phyloP scores from a whole-genome alignment of 2,797 vertebrate genomes.

The Synanceia verrucosa region DNA sequence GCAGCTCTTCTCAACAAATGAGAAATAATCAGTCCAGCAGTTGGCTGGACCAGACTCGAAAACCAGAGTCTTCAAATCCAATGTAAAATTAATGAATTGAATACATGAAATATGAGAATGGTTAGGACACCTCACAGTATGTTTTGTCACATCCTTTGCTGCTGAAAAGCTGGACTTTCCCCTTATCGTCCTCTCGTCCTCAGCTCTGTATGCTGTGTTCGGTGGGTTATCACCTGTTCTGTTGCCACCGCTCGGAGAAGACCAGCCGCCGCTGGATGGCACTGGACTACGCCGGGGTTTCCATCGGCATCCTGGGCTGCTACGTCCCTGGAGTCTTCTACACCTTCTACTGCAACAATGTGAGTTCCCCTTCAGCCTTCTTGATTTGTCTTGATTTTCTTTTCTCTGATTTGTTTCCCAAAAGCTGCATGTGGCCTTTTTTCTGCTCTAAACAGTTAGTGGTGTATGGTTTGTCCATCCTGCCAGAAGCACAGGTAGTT shows the following conservation, averaged over 20 bases:
- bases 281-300: conserved; percentile 92
- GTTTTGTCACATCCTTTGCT: conserved; percentile 12
- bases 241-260: conserved; percentile 96
- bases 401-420: not conserved
- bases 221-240: conserved; percentile 94
- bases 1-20: conserved; percentile 7
- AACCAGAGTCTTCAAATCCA: conserved; percentile 10
- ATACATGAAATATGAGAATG: too few relatives aligned
- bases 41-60: not conserved
- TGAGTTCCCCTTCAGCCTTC: conserved; percentile 74
- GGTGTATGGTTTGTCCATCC: too few relatives aligned
- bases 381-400: too few relatives aligned
- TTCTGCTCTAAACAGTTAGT: too few relatives aligned
- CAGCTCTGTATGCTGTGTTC: conserved; percentile 98
- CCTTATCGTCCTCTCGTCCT: not conserved
- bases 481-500: too few relatives aligned
- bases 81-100: not conserved
- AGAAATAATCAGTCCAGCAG: conserved; percentile 9
- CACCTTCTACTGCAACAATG: conserved; percentile 95
- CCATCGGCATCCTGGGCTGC: conserved; percentile 95
- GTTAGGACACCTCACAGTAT: not conserved
- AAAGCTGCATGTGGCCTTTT: not conserved
- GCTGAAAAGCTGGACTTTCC: not conserved
- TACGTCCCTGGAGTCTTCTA: conserved; percentile 98
- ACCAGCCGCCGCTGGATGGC: conserved; percentile 97